Evolutionary conservation across 1,140 invertebrate species (phyloP).

Genomic region (Pinna nobilis): DNA sequence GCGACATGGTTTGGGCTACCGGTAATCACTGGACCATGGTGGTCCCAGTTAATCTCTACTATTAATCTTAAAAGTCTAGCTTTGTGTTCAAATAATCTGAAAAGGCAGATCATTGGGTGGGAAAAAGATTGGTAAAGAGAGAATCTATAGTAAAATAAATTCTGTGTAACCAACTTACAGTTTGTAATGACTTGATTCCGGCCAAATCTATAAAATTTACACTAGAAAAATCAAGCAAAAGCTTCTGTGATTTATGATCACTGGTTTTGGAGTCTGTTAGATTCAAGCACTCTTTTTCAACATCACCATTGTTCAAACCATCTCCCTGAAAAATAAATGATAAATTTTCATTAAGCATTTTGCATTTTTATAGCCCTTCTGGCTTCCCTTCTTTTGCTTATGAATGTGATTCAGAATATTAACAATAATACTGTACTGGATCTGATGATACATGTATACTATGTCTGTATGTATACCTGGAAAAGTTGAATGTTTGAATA

Average conservation of each 20-base stretch:
- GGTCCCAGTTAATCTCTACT: not conserved
- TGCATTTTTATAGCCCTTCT: no score
- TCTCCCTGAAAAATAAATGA: no score
- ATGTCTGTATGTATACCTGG: no score
- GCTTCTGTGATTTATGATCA: not conserved
- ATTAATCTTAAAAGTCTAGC: not conserved
- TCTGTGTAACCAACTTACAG: slow-evolving; percentile 17
- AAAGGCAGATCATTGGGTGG: not conserved
- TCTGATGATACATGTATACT: no score
- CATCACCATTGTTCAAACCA: no score
- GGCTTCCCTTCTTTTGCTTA: no score
- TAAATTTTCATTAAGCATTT: not conserved
- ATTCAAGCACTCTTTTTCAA: no score
- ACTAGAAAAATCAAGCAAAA: slow-evolving; percentile 21
- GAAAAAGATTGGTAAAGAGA: not conserved
- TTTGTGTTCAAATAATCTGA: not conserved
- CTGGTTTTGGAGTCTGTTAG: not conserved
- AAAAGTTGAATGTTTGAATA: no score
- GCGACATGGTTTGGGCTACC: no score
- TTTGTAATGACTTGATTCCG: slow-evolving; percentile 46
- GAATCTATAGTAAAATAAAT: not conserved
- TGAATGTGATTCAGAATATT: no score
- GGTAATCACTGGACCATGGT: no score
- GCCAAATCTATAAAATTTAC: slow-evolving; percentile 51
- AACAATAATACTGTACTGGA: no score